Conservation (phyloP, 2,888 invertebrate genomes). For the Lomographa bimaculata region DNA sequence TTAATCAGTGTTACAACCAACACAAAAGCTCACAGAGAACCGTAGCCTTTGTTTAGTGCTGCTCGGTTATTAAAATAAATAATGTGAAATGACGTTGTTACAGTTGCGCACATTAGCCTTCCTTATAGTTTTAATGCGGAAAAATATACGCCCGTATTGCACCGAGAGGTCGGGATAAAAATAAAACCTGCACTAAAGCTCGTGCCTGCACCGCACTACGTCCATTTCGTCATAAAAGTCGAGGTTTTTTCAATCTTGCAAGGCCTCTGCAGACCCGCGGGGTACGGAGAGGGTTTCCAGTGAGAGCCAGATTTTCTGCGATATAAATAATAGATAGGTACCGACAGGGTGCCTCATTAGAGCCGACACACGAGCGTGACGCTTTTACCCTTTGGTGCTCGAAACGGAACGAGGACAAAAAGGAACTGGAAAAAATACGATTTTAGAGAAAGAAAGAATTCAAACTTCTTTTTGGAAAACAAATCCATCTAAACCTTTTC, state of each 20-base stretch:
- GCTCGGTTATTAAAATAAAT: slow-evolving; percentile 18
- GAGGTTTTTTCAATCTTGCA: slow-evolving; percentile 25
- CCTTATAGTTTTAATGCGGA: slow-evolving; percentile 18
- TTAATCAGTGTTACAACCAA: slow-evolving; percentile 8
- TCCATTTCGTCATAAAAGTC: slow-evolving; percentile 24
- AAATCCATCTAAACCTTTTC: neutral
- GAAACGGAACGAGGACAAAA: slow-evolving; percentile 4
- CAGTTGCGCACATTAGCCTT: slow-evolving; percentile 11
- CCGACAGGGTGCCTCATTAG: slow-evolving; percentile 38
- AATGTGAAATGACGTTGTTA: slow-evolving; percentile 13
- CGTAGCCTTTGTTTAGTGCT: slow-evolving; percentile 10
- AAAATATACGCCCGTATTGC: slow-evolving; percentile 15
- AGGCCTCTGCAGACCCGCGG: slow-evolving; percentile 10
- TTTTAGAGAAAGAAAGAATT: neutral
- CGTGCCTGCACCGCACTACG: slow-evolving; percentile 7
- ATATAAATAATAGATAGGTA: slow-evolving; percentile 47
- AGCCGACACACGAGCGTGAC: slow-evolving; percentile 31
- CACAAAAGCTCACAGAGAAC: slow-evolving; percentile 11
- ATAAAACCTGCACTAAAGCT: slow-evolving; percentile 20
- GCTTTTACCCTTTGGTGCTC: slow-evolving; percentile 21
- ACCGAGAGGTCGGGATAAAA: slow-evolving; percentile 18
- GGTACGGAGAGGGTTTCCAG: slow-evolving; percentile 22
- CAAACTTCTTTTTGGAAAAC: neutral
- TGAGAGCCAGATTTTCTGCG: slow-evolving; percentile 40
- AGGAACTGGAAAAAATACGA: slow-evolving; percentile 6